These are phyloP conservation scores for Aphaenogaster rudis DNA, from an alignment of 1,140 invertebrate genomes.

Conservation along the genomic window DNA sequence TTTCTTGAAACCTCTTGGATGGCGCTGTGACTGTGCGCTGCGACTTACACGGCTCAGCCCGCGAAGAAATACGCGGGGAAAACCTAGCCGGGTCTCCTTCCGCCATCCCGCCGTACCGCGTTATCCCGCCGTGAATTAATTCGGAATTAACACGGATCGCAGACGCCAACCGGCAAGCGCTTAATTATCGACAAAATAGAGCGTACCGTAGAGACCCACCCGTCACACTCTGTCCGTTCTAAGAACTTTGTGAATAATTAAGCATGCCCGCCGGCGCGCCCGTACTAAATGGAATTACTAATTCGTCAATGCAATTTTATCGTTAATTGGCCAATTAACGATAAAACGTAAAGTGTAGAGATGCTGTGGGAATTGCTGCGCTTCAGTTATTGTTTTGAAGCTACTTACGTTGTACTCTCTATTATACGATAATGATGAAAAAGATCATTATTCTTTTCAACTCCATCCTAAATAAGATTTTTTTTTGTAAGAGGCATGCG, in stretches of 20 bases:
- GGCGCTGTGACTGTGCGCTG: constrained; percentile 22
- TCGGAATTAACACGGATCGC: constrained; percentile 33
- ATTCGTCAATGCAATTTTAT: constrained; percentile 71
- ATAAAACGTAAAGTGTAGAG: constrained; percentile 21
- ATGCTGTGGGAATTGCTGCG: constrained; percentile 21
- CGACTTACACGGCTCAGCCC: constrained; percentile 45
- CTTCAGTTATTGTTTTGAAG: constrained; percentile 23
- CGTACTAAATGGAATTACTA: constrained; percentile 73
- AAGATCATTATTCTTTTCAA: not conserved
- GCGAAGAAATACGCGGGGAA: constrained; percentile 40
- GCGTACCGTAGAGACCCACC: constrained; percentile 39
- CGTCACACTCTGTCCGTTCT: constrained; percentile 48
- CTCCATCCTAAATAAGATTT: not conserved
- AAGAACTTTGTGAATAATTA: constrained; percentile 73
- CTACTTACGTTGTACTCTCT: not conserved
- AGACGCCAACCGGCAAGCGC: constrained; percentile 21
- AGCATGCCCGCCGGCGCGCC: constrained; percentile 33
- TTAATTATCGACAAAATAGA: constrained; percentile 66
- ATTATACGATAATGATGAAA: not conserved
- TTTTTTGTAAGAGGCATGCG: not conserved
- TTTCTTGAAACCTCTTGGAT: constrained; percentile 60
- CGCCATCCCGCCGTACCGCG: not conserved
- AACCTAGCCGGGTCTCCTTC: not conserved
- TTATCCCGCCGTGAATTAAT: constrained; percentile 42
- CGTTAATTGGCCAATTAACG: constrained; percentile 63